Evolutionary conservation across 1,140 invertebrate genomes (phyloP), one percentile per base, ranked within the genome.

Genomic region (Leptinotarsa texana): DNA sequence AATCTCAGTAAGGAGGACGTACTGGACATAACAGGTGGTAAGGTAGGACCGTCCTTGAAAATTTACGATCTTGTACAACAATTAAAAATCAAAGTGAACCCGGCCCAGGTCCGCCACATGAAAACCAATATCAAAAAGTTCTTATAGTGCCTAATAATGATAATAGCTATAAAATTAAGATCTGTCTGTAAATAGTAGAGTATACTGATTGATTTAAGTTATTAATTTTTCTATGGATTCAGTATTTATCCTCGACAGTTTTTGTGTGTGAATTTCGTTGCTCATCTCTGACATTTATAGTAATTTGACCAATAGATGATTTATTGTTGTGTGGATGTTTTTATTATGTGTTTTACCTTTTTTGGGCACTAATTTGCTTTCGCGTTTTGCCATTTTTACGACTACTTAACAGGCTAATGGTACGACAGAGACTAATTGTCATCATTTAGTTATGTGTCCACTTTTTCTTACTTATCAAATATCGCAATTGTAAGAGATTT

Each of bases 31-130:
- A 92, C 96, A 15, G 93, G 94, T 77, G 96, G 95, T 88, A 98
- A 97, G 89, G 94, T 98, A 72, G 96, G 96, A 4, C 96, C 96
- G 8, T 96, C 95, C 5, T 83, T 98, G 27, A 98, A 98, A 88
- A 97, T 98, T 83, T 94, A 91, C 82, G 95, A 97, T 87, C 89
- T 98, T 62, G 95, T 98, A 80, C 92, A 94, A 81, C 94, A 96
- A 81, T 87, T 96, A 17, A 95, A 95, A 87, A 91, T 91, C 81
- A 93, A 93, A 89, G 90, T 94, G 68, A 93, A 93, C 85, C 91
- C 92, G 73, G 90, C 92, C 74, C 91, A 92, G 83, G 90, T 90
- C 85, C 89, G 91, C 83, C 87, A 89, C 77, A 88, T 81, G 76
- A 85, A 84, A 82, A 81, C 84, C 72, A 83, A 82, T 80, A 81